phyloP scores from a whole-genome alignment of 53 echinoderm and acorn worm genomes.

The Hippasteria phrygiana region DNA sequence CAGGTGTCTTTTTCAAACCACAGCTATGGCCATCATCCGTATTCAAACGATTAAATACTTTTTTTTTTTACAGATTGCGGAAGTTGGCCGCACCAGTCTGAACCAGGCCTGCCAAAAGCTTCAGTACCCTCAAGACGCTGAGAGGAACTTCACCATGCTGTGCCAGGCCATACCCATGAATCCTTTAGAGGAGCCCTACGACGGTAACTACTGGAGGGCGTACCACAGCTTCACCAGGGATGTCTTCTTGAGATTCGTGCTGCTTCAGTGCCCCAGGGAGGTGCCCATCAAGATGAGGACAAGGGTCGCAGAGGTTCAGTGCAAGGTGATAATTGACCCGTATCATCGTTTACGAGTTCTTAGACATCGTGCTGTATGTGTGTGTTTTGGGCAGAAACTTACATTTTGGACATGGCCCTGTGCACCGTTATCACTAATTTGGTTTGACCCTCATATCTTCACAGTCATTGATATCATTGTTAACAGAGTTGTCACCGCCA shows the following conservation, averaged over 20 bases:
- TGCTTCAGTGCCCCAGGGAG: slow-evolving; percentile 86
- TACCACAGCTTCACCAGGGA: slow-evolving; percentile 20
- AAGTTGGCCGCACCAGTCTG: background rate
- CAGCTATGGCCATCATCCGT: background rate
- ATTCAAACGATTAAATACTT: background rate
- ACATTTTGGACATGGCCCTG: too few relatives aligned
- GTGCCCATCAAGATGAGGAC: slow-evolving; percentile 53
- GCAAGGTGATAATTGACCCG: slow-evolving; percentile 36
- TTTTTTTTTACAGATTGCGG: background rate
- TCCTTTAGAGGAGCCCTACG: slow-evolving; percentile 2
- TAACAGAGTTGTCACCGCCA: too few relatives aligned
- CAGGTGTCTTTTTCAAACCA: background rate
- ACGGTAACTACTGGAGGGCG: slow-evolving; percentile 43
- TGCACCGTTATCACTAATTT: background rate
- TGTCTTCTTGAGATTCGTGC: slow-evolving; percentile 60
- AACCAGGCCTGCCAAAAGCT: slow-evolving; percentile 57
- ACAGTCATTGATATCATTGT: too few relatives aligned
- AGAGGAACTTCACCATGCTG: slow-evolving; percentile 44
- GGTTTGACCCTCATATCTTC: background rate
- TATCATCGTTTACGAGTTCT: background rate
- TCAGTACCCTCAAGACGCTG: background rate
- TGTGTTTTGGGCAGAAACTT: background rate
- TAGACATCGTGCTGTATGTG: background rate
- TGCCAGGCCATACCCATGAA: slow-evolving; percentile 49
- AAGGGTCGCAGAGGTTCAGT: slow-evolving; percentile 63